Conservation (phyloP, 2,113 vertebrate genomes). For the Aix galericulata region DNA sequence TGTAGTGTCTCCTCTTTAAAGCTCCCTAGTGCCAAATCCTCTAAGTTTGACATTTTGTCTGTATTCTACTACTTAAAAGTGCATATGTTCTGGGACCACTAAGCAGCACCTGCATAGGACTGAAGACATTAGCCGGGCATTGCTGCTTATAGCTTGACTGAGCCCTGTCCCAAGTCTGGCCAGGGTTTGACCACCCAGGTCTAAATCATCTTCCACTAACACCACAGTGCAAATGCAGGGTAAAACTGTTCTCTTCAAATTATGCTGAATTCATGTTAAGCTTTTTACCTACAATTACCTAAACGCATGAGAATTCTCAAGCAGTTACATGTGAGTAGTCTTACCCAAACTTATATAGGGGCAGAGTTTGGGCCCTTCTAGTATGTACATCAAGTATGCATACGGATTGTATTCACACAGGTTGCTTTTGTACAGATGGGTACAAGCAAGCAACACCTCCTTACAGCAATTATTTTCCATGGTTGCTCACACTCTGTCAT, state of each 20-base stretch:
- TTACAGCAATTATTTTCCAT: background rate
- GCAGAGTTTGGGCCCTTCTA: background rate
- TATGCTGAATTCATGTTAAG: background rate
- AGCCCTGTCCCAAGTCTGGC: background rate
- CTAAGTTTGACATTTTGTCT: background rate
- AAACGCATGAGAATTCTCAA: background rate
- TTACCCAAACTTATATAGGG: background rate
- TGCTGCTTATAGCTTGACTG: background rate
- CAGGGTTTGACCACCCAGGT: background rate
- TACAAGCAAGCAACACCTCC: background rate
- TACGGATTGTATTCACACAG: background rate
- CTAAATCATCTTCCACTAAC: background rate
- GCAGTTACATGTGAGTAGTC: background rate
- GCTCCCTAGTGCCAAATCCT: background rate
- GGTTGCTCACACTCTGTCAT: background rate
- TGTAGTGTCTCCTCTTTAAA: background rate
- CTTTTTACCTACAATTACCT: background rate
- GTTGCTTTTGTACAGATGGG: background rate
- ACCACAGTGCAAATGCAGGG: background rate
- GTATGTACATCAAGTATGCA: background rate
- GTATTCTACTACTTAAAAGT: background rate
- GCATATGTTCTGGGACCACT: rapidly evolving
- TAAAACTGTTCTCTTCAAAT: background rate
- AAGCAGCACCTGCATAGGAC: background rate
- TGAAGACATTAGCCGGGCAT: background rate